Evolutionary conservation across 64 coral and sea anemone species (phyloP).

Genomic region (Platygyra sinensis): DNA sequence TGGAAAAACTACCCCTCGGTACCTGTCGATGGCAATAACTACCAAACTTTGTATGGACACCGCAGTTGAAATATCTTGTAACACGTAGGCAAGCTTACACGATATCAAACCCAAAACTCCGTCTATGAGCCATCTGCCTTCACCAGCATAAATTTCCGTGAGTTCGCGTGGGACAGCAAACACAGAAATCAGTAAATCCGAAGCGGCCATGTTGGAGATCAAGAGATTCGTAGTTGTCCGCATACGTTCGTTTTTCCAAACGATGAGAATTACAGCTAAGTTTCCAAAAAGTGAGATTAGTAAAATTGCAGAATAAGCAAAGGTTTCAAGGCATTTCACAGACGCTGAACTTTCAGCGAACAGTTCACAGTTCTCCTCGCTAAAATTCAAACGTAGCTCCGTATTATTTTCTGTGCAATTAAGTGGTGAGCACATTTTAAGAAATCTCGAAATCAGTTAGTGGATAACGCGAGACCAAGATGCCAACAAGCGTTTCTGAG

Average conservation of each 20-base stretch:
- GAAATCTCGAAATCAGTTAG: no score
- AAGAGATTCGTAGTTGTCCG: slow-evolving; percentile 35
- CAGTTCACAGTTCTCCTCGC: background rate
- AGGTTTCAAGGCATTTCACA: slow-evolving; percentile 19
- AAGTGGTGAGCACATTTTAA: no score
- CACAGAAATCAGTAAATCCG: slow-evolving; percentile 18
- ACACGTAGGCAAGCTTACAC: slow-evolving; percentile 31
- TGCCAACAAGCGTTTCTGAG: no score
- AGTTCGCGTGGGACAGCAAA: slow-evolving; percentile 12
- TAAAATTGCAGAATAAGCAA: slow-evolving; percentile 43
- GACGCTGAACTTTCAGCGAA: background rate
- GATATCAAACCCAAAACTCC: background rate
- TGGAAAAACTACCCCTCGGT: slow-evolving; percentile 17
- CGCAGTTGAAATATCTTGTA: slow-evolving; percentile 23
- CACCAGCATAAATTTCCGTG: background rate
- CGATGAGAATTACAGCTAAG: slow-evolving; percentile 12
- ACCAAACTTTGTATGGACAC: slow-evolving; percentile 47
- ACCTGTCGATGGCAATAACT: slow-evolving; percentile 46
- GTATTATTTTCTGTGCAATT: background rate
- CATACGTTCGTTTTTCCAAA: slow-evolving; percentile 38
- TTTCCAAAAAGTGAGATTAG: slow-evolving; percentile 31
- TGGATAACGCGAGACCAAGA: no score
- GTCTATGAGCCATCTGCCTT: slow-evolving; percentile 10
- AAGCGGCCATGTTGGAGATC: slow-evolving; percentile 48
- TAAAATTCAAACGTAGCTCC: background rate